phyloP scores from a whole-genome alignment of 2,797 vertebrate genomes.

The Decapterus maruadsi region DNA sequence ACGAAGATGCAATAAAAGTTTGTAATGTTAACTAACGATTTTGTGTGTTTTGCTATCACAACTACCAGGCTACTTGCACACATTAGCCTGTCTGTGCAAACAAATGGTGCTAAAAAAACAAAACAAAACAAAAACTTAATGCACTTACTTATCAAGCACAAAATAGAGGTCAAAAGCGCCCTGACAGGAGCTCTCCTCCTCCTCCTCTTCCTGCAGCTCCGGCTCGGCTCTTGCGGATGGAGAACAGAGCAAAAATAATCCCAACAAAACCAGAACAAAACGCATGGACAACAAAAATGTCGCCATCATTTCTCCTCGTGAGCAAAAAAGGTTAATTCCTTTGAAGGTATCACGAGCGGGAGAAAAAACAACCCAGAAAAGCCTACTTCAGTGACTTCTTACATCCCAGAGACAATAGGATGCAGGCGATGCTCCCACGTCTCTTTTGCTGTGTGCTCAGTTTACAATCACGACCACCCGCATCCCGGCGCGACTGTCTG shows the following conservation, averaged over 20 bases:
- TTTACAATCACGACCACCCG: conserved; percentile 30
- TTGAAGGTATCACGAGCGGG: neutral
- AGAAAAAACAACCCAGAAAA: conserved; percentile 1
- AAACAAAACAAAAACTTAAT: conserved; percentile 9
- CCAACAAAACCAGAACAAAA: conserved; percentile 73
- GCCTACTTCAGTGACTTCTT: conserved; percentile 19
- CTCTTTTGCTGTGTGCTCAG: conserved; percentile 46
- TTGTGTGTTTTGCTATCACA: neutral
- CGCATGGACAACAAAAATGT: conserved; percentile 48
- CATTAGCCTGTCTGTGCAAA: neutral
- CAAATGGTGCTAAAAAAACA: neutral
- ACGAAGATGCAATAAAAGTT: neutral
- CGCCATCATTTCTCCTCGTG: conserved; percentile 64
- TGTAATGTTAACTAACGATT: neutral
- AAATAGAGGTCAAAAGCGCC: conserved; percentile 95
- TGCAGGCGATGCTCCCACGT: conserved; percentile 46
- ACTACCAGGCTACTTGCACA: neutral
- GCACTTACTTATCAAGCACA: conserved; percentile 95
- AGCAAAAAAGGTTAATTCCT: conserved; percentile 41
- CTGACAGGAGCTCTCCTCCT: conserved; percentile 90
- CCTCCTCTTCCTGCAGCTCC: conserved; percentile 78
- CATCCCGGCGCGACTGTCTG: conserved; percentile 17
- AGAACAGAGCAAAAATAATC: conserved; percentile 78
- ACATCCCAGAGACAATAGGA: conserved; percentile 67
- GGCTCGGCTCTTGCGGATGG: conserved; percentile 70